Base-by-base conservation (phyloP, 2,113 vertebrate species). In the Neodontobutis hainanensis region DNA sequence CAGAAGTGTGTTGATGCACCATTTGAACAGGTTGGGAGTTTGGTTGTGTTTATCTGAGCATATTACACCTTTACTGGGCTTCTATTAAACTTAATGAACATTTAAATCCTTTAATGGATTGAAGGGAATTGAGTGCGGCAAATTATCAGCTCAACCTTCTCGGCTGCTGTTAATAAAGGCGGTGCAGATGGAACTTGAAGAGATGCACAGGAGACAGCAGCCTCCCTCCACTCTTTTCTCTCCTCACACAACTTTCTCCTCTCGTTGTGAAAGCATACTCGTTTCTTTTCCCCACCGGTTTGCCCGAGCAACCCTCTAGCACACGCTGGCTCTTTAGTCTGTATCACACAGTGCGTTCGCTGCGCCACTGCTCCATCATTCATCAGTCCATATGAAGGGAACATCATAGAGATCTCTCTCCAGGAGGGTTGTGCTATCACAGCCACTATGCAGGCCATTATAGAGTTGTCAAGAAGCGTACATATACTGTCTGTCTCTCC, bases 41-140 rank as follows among this genome's bases (percentile, higher is more conserved):
- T 83, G 68, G 78, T 69, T 8, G 78, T 42, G 50, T 85, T 86
- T 84, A 86, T 89, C 88, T 82, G 84, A 86, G 77, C 65, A 76
- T 80, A 87, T 88, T 83, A 87, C 79, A 80, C 73, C 75, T 88
- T 72, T 66, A 12, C 81, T 80, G 74, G 73, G 82, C 79, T 80
- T 87, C 84, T 72, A 83, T 88, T 83, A 84, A 75, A 87, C 79
- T 69, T 89, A 83, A 89, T 89, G 81, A 90, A 85, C 87, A 89
- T 90, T 87, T 88, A 89, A 85, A 88, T 88, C 84, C 82, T 83
- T 79, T 80, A 86, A 89, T 87, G 79, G 79, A 90, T 87, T 87
- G 85, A 84, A 85, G 72, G 82, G 85, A 89, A 88, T 84, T 83
- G 85, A 85, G 84, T 84, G 79, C 43, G 11, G 68, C 73, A 68